phyloP scores from a whole-genome alignment of 2,797 vertebrate species.

The Rhinichthys osculus region DNA sequence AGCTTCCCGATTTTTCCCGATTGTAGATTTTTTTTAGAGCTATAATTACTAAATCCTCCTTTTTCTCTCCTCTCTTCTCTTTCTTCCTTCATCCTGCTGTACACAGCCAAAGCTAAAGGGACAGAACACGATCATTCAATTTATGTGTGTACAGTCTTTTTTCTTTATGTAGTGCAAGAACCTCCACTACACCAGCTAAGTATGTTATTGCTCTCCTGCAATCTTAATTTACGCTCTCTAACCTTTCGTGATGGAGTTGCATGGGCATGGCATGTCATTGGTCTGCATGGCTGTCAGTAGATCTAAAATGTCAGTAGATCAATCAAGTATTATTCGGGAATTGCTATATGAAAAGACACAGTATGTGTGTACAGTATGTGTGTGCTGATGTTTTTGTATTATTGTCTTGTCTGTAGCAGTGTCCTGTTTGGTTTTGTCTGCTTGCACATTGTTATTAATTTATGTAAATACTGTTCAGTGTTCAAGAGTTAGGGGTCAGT shows the following conservation, averaged over 20 bases:
- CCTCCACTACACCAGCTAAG: constrained; percentile 60
- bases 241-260: constrained; percentile 8
- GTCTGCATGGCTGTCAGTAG: constrained; percentile 25
- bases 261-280: constrained; percentile 35
- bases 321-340: neutral
- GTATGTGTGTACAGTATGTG: neutral
- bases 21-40: neutral
- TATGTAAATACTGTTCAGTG: neutral
- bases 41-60: constrained; percentile 21
- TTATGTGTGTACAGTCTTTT: constrained; percentile 66
- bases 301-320: neutral
- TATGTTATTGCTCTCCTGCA: constrained; percentile 39
- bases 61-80: constrained; percentile 32
- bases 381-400: constrained; percentile 8
- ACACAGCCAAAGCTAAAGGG: constrained; percentile 60
- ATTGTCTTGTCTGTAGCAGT: neutral
- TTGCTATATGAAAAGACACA: neutral
- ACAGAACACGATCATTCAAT: constrained; percentile 64
- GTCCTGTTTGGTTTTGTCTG: neutral
- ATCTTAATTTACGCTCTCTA: neutral
- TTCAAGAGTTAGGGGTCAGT: constrained; percentile 4
- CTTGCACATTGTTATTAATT: constrained; percentile 17
- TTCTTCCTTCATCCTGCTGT: constrained; percentile 19
- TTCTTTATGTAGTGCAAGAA: constrained; percentile 63
- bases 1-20: neutral